Percentiles rank a stretch among this genome's conserved stretches.
Conservation (phyloP, 2,888 invertebrate species). For the Opisthograptis luteolata region DNA sequence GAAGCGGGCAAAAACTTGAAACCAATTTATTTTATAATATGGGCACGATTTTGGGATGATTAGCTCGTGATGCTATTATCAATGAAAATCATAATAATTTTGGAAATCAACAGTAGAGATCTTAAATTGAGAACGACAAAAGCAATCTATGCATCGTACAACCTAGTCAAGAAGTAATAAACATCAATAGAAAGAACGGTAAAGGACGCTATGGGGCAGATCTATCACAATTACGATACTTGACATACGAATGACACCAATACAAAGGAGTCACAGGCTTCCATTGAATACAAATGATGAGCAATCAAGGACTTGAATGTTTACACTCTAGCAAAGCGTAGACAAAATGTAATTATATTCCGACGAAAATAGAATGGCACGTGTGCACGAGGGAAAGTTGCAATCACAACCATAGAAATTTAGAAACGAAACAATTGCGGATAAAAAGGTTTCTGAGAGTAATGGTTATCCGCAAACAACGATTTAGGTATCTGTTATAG, state of each 20-base stretch:
- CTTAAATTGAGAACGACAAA: slow-evolving; percentile 7
- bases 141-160: slow-evolving; percentile 29
- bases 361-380: slow-evolving; percentile 45
- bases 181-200: slow-evolving; percentile 53
- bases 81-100: background rate
- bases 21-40: slow-evolving; percentile 29
- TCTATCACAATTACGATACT: slow-evolving; percentile 60
- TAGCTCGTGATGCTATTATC: slow-evolving; percentile 15
- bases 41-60: slow-evolving; percentile 29
- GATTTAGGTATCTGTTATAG: background rate
- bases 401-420: slow-evolving; percentile 29
- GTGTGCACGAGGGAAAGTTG: slow-evolving; percentile 50
- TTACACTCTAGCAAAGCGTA: slow-evolving; percentile 44
- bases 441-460: slow-evolving; percentile 21
- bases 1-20: slow-evolving; percentile 52
- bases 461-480: slow-evolving; percentile 19
- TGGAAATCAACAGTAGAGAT: background rate
- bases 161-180: slow-evolving; percentile 45
- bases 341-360: slow-evolving; percentile 46
- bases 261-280: slow-evolving; percentile 44
- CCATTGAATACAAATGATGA: slow-evolving; percentile 59
- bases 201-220: slow-evolving; percentile 51
- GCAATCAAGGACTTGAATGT: slow-evolving; percentile 52
- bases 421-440: slow-evolving; percentile 21
- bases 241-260: slow-evolving; percentile 48